A percentile compares a stretch with the other conserved stretches of the same genome.
Conservation (phyloP, 2,888 invertebrate genomes). For the Drosophila robusta region DNA sequence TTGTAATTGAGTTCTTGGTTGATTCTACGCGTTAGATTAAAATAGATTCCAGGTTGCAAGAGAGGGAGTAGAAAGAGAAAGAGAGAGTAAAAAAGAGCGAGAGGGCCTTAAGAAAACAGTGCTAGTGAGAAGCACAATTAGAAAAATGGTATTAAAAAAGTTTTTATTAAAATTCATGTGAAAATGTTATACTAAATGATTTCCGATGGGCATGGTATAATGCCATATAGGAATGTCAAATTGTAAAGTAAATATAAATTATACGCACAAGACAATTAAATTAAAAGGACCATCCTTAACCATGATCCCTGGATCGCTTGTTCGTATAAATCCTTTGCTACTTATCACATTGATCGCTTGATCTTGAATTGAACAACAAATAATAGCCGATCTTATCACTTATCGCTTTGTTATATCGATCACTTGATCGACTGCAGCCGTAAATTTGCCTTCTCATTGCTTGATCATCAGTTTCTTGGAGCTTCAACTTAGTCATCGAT, state of each 20-base stretch:
- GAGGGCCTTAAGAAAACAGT: too few species aligned
- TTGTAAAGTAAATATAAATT: neutral
- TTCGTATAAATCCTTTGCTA: too few species aligned
- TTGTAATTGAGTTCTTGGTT: conserved; percentile 7
- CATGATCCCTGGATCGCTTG: neutral
- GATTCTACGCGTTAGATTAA: neutral
- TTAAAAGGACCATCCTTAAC: neutral
- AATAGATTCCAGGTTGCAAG: neutral
- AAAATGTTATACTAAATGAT: too few species aligned
- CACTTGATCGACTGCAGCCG: conserved; percentile 17
- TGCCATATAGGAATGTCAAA: too few species aligned
- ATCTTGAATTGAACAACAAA: neutral
- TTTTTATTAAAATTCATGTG: too few species aligned
- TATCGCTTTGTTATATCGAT: conserved; percentile 2
- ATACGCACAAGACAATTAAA: neutral
- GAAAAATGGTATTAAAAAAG: too few species aligned
- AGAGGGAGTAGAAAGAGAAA: neutral
- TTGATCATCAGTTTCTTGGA: conserved; percentile 17
- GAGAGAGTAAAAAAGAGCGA: too few species aligned
- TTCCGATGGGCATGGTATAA: too few species aligned
- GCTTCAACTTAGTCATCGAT: conserved; percentile 23
- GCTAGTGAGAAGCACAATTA: too few species aligned
- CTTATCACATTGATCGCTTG: neutral
- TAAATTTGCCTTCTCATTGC: neutral
- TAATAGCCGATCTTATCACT: neutral